phyloP scores from a whole-genome alignment of 37 sponge, comb jelly and placozoan species.

The Petrosia ficiformis region DNA sequence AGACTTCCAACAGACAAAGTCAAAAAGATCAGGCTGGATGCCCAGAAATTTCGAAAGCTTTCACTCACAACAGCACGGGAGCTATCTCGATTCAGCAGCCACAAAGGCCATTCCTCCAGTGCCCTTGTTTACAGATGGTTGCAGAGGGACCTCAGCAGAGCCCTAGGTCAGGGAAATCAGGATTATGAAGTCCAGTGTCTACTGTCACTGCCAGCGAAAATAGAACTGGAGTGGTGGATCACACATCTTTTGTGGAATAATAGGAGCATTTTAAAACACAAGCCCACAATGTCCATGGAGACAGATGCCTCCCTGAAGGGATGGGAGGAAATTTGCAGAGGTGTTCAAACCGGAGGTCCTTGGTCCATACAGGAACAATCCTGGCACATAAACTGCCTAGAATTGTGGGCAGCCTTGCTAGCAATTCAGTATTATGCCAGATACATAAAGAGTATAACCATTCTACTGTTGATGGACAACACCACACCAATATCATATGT shows the following conservation, averaged over 20 bases:
- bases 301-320: constrained; percentile 32
- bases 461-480: constrained; percentile 33
- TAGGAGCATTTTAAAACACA: not conserved
- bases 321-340: constrained; percentile 24
- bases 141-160: constrained; percentile 4
- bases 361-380: constrained; percentile 28
- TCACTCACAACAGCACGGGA: not conserved
- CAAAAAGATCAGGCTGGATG: not conserved
- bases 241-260: not conserved
- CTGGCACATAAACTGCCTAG: constrained; percentile 47
- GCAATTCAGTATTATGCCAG: constrained; percentile 15
- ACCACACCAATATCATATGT: constrained; percentile 25
- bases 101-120: constrained; percentile 23
- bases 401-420: constrained; percentile 39
- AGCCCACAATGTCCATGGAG: not conserved
- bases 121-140: constrained; percentile 25
- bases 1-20: not conserved
- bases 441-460: not conserved
- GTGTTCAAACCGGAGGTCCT: constrained; percentile 23
- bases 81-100: constrained; percentile 9
- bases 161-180: not conserved
- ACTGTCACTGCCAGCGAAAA: not conserved
- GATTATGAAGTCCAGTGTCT: no score
- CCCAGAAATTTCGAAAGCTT: not conserved
- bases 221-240: constrained; percentile 21